phyloP scores from a whole-genome alignment of 1,140 invertebrate species.

The Panagrolaimus sp. region DNA sequence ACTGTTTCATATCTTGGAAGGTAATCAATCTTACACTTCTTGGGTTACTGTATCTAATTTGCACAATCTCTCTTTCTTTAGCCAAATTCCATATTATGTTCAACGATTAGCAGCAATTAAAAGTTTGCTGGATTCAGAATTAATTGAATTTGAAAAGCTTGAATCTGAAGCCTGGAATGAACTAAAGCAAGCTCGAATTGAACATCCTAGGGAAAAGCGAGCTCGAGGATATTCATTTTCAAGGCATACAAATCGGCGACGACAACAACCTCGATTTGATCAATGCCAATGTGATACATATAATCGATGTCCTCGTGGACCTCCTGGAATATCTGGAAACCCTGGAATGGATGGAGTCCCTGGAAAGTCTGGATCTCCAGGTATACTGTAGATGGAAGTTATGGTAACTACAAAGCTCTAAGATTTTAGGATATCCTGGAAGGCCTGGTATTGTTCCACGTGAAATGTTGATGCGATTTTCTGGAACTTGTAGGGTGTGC shows the following conservation, averaged over 20 bases:
- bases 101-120: background rate
- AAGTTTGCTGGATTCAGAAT: background rate
- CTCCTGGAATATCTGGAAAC: conserved; percentile 9
- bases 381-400: background rate
- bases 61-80: too few species aligned
- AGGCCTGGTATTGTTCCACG: conserved; percentile 16
- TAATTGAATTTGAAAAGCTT: conserved; percentile 4
- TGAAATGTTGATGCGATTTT: conserved; percentile 1
- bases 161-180: conserved; percentile 7
- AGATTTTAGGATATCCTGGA: conserved; percentile 10
- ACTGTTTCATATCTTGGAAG: too few species aligned
- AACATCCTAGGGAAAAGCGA: conserved; percentile 9
- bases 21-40: too few species aligned
- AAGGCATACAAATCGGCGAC: background rate
- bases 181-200: background rate
- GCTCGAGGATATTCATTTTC: background rate
- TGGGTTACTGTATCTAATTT: too few species aligned
- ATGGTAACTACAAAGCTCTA: background rate
- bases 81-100: background rate
- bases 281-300: conserved; percentile 7
- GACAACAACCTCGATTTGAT: background rate
- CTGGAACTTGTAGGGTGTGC: conserved; percentile 12
- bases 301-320: conserved; percentile 20
- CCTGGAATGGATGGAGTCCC: conserved; percentile 14
- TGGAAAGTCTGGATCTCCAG: conserved; percentile 18